Percentiles rank a stretch among this genome's conserved stretches.
Conservation (phyloP, 2,113 vertebrate genomes). For the Eudorcas thomsonii region DNA sequence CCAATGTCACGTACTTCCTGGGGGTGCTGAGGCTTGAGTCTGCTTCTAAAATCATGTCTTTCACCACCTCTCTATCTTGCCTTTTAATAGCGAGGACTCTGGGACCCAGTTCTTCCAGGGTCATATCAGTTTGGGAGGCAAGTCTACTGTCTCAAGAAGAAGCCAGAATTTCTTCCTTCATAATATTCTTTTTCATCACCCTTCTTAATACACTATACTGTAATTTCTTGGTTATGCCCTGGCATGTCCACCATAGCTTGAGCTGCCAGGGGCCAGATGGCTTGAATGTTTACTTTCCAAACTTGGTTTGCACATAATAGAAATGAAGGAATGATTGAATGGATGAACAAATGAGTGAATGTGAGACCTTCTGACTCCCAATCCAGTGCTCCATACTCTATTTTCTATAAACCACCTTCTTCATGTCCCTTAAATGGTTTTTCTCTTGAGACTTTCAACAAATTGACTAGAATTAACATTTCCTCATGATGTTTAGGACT, state of each 20-base stretch:
- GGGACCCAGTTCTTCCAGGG: not conserved
- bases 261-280: not conserved
- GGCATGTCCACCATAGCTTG: not conserved
- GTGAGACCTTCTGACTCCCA: too few relatives aligned
- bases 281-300: not conserved
- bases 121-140: not conserved
- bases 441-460: not conserved
- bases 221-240: not conserved
- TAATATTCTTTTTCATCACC: not conserved
- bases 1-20: not conserved
- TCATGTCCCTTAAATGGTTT: not conserved
- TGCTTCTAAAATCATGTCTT: not conserved
- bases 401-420: not conserved
- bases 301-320: not conserved
- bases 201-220: not conserved
- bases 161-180: not conserved
- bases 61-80: not conserved
- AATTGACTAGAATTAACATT: not conserved
- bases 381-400: not conserved
- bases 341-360: not conserved
- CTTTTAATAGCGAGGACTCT: not conserved
- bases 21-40: not conserved
- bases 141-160: not conserved
- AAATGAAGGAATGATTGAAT: not conserved
- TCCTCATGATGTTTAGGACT: not conserved